Percentiles rank a stretch among this genome's conserved stretches.
Conservation (phyloP, 2,888 invertebrate species). For the Drosophila meridiana region DNA sequence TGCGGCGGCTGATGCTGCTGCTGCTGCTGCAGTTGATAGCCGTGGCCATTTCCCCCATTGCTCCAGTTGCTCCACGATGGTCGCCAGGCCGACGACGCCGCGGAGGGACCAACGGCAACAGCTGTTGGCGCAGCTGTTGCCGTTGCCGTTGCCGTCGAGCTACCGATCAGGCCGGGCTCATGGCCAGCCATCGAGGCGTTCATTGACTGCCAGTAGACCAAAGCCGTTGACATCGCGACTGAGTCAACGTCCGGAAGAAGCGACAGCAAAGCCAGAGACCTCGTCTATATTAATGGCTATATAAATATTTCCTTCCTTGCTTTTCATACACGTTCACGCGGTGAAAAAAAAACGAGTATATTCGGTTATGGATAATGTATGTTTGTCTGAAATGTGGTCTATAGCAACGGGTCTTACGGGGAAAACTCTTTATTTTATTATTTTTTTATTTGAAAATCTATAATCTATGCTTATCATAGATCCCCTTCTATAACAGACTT, state of each 20-base stretch:
- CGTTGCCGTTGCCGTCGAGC: constrained; percentile 6
- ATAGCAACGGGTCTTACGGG: neutral
- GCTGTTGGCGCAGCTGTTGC: constrained; percentile 9
- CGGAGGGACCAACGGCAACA: neutral
- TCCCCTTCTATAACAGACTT: too few species aligned
- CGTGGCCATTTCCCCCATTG: constrained; percentile 12
- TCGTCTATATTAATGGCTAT: constrained; percentile 26
- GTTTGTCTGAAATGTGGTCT: neutral
- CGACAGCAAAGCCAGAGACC: constrained; percentile 5
- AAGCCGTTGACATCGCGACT: constrained; percentile 63
- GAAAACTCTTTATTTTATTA: too few species aligned
- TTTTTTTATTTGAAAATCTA: too few species aligned
- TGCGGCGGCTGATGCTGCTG: constrained; percentile 37
- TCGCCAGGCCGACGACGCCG: constrained; percentile 21
- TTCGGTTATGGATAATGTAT: neutral
- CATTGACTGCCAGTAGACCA: constrained; percentile 74
- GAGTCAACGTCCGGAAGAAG: constrained; percentile 9
- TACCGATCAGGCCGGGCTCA: constrained; percentile 18
- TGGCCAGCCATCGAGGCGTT: constrained; percentile 42
- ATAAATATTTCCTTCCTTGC: constrained; percentile 21
- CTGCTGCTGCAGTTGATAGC: constrained; percentile 32
- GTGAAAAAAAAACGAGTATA: neutral
- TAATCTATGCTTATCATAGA: too few species aligned
- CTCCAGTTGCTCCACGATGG: constrained; percentile 17
- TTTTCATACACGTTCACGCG: neutral